These are phyloP conservation scores for Dioctria linearis DNA, from an alignment of 2,888 invertebrate genomes.

Conservation along the genomic window DNA sequence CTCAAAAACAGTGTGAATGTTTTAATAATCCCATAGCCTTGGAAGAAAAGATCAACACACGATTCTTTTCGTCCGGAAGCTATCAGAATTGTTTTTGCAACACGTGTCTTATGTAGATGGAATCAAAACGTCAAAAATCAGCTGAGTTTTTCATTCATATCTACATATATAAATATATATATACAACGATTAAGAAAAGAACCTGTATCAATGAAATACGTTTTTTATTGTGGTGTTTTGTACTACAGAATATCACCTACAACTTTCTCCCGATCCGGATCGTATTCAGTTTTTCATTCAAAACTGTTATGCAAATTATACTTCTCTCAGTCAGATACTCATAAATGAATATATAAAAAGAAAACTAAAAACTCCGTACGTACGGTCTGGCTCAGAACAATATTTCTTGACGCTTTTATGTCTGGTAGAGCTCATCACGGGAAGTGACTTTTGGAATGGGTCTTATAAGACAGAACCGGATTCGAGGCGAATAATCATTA, in stretches of 20 bases:
- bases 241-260: not conserved
- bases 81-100: not conserved
- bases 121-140: not conserved
- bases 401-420: constrained; percentile 55
- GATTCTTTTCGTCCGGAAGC: constrained; percentile 20
- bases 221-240: not conserved
- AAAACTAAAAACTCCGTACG: constrained; percentile 2
- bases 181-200: not conserved
- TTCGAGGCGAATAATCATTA: constrained; percentile 19
- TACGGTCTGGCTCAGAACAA: not conserved
- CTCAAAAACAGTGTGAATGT: constrained; percentile 6
- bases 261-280: constrained; percentile 26
- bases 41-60: not conserved
- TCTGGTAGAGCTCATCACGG: constrained; percentile 54
- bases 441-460: constrained; percentile 51
- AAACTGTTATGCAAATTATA: constrained; percentile 41
- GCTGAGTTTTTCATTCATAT: constrained; percentile 13
- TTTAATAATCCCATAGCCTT: not conserved
- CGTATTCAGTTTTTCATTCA: constrained; percentile 22
- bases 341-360: constrained; percentile 34
- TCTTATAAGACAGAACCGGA: constrained; percentile 43
- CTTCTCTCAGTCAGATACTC: not conserved
- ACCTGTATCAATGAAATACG: not conserved
- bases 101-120: not conserved
- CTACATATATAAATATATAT: not conserved